phyloP scores from a whole-genome alignment of 2,888 invertebrate species.

The Drosophila algonquin region DNA sequence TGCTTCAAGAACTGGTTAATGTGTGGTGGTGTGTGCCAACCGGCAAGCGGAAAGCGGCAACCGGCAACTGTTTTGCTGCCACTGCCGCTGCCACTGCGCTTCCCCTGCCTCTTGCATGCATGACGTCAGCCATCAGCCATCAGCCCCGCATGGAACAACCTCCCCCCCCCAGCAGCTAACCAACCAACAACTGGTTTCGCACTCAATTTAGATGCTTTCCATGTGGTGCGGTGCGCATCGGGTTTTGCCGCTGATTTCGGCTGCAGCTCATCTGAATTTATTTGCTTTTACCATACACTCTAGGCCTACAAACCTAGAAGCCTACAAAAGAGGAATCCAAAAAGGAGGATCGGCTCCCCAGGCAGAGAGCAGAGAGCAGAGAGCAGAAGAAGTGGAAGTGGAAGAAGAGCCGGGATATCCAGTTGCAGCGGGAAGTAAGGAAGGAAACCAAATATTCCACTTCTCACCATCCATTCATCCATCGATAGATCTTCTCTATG shows the following conservation, averaged over 20 bases:
- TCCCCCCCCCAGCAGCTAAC: conserved; percentile 20
- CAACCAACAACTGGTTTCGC: conserved; percentile 63
- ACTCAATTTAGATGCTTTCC: conserved; percentile 73
- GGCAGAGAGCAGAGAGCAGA: neutral
- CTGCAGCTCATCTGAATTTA: conserved; percentile 51
- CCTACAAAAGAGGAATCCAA: conserved; percentile 61
- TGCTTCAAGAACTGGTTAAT: conserved; percentile 71
- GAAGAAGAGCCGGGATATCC: conserved; percentile 19
- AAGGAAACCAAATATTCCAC: neutral
- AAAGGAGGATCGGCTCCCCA: neutral
- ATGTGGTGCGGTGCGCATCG: conserved; percentile 57
- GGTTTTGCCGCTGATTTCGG: conserved; percentile 47
- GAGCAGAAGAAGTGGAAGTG: neutral
- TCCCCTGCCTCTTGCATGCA: conserved; percentile 42
- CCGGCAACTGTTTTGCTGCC: conserved; percentile 50
- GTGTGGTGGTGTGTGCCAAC: conserved; percentile 42
- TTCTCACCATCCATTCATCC: neutral
- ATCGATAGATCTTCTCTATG: neutral
- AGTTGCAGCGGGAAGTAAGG: conserved; percentile 42
- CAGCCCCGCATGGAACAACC: conserved; percentile 25
- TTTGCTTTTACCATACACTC: conserved; percentile 57
- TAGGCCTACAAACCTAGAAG: conserved; percentile 81
- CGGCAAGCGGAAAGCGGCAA: conserved; percentile 59
- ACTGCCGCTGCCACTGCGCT: conserved; percentile 6
- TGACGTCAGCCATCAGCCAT: conserved; percentile 64